Base-by-base conservation (phyloP, 2,888 invertebrate species). In the Antheraea yamamai region DNA sequence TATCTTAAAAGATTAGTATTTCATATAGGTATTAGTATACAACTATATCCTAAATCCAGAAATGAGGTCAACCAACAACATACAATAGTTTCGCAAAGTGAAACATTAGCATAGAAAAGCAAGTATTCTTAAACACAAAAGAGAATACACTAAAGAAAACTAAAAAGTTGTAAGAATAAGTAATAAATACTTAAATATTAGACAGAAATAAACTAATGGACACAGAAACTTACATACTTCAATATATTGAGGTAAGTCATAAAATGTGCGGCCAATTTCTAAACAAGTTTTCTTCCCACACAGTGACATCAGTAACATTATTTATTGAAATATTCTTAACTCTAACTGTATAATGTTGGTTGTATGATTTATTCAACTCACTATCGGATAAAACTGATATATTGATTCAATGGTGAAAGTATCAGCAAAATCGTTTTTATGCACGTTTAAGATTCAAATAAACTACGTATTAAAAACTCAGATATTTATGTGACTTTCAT, bases 291-390 rank as follows among this genome's bases (percentile, higher is more conserved):
- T 30, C 26, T 30, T 16, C 52, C 72, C 4, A n/a, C 12, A 6
- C 73, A 64, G n/a, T 30, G 52, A 73, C 18, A 74, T 74, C 39
- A 72, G 20, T 23, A 18, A 74, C 30, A 18, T 30, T n/a, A 39
- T 51, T 74, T 74, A 20, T 30, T 58, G n/a, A 20, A 14, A 70
- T 39, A 39, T 68, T 68, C 23, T 14, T 39, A 39, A n/a, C 39
- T 39, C 39, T n/a, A 70, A 39, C 70, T 39, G 39, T 70, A 39
- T 23, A 26, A 55, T 30, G n/a, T 16, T 39, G 51, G 61, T 20
- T 14, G 12, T 23, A 73, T 64, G 51, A 73, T 55, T 61, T 73
- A 51, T 70, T 23, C 14, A 52, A 35, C 55, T 7, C 61, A 55
- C 61, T 16, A 66, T 30, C 64, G 35, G 70, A 39, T 70, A 39